These are phyloP conservation scores for Aurelia sp. DNA, from an alignment of 30 jellyfish, hydroid and myxozoan genomes.

Conservation along the genomic window DNA sequence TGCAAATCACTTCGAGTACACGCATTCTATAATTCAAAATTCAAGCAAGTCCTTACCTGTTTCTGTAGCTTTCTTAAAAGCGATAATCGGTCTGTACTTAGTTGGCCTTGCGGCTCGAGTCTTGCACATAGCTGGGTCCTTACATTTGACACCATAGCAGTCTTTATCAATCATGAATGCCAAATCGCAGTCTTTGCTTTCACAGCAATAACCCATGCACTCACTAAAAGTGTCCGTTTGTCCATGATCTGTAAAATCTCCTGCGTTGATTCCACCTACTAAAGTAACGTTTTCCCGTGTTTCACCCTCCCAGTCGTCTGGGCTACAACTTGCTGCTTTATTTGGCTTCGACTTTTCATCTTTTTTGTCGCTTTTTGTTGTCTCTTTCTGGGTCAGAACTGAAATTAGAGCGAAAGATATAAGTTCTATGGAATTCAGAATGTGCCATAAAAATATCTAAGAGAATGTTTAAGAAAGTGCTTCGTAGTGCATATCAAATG, in stretches of 20 bases:
- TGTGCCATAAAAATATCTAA: too few relatives aligned
- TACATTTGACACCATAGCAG: slow-evolving; percentile 90
- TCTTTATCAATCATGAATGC: slow-evolving; percentile 96
- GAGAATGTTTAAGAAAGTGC: too few relatives aligned
- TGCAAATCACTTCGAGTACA: too few relatives aligned
- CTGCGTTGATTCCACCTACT: slow-evolving; percentile 95
- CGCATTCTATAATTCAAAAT: too few relatives aligned
- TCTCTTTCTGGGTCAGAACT: slow-evolving; percentile 25
- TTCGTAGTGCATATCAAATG: too few relatives aligned
- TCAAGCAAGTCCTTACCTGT: slow-evolving; percentile 57
- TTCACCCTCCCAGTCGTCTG: slow-evolving; percentile 90
- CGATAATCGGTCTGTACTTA: slow-evolving; percentile 86
- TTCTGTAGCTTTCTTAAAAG: slow-evolving; percentile 81
- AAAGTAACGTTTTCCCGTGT: slow-evolving; percentile 73
- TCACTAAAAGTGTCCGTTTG: slow-evolving; percentile 83
- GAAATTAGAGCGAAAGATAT: neutral
- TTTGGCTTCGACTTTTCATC: slow-evolving; percentile 1
- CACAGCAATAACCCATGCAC: slow-evolving; percentile 94
- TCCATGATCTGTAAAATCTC: slow-evolving; percentile 95
- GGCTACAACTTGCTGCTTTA: slow-evolving; percentile 58
- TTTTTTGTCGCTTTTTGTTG: neutral
- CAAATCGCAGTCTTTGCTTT: slow-evolving; percentile 89
- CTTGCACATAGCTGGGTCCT: slow-evolving; percentile 76
- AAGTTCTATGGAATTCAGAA: neutral
- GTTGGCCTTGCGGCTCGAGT: slow-evolving; percentile 96